Percentiles rank a stretch among this genome's conserved stretches.
phyloP scores from a whole-genome alignment of 2,888 invertebrate genomes.

The Trachelus troglodyta region DNA sequence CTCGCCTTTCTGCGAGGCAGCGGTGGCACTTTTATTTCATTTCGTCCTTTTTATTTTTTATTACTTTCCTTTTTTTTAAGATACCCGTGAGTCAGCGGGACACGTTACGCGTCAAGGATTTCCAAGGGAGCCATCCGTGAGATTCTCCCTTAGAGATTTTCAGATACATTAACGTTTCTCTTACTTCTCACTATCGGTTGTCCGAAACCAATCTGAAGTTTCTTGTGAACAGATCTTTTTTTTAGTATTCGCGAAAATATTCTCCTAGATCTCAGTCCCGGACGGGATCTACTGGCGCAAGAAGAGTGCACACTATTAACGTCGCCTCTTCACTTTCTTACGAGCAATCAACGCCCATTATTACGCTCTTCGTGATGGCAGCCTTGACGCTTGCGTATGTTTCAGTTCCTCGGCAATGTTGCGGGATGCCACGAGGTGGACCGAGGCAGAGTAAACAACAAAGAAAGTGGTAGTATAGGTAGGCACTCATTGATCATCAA shows the following conservation, averaged over 20 bases:
- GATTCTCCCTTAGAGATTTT: not conserved
- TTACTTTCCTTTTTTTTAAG: not conserved
- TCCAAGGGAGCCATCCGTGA: not conserved
- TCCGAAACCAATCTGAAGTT: not conserved
- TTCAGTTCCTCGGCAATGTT: not conserved
- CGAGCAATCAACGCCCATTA: not conserved
- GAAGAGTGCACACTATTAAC: not conserved
- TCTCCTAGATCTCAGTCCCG: not conserved
- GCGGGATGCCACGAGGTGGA: not conserved
- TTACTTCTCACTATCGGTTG: not conserved
- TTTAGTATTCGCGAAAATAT: not conserved
- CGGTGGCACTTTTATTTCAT: not conserved
- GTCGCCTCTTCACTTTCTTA: not conserved
- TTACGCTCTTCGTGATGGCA: not conserved
- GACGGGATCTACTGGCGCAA: not conserved
- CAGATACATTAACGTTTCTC: not conserved
- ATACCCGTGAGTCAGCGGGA: not conserved
- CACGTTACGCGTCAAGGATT: not conserved
- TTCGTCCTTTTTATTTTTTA: not conserved
- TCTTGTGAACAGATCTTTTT: not conserved
- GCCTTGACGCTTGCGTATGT: not conserved
- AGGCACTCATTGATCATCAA: slow-evolving; percentile 4
- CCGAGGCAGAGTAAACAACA: not conserved
- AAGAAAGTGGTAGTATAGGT: not conserved
- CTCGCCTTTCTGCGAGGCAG: not conserved